A percentile compares a stretch with the other conserved stretches of the same genome.
Evolutionary conservation across 2,113 vertebrate genomes (phyloP).

Genomic region (Alethe castanea): DNA sequence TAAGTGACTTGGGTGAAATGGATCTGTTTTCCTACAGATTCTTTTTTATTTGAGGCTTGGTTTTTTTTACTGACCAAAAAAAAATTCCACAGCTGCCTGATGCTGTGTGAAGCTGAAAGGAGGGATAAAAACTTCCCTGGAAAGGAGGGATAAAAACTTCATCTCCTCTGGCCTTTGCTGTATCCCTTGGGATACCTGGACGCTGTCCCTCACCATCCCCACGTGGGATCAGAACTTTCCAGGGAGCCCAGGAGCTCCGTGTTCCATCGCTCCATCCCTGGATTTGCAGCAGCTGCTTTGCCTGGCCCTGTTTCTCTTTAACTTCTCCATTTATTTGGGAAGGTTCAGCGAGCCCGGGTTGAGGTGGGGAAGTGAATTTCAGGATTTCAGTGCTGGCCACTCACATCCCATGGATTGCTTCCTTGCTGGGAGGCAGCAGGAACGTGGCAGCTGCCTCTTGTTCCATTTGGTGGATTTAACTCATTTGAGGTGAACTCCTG

Average conservation of each 20-base stretch:
- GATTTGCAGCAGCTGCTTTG: neutral
- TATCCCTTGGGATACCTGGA: neutral
- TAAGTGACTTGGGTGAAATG: neutral
- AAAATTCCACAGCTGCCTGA: neutral
- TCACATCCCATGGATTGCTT: neutral
- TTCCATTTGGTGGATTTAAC: neutral
- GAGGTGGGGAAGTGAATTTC: neutral
- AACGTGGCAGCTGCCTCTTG: neutral
- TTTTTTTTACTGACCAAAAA: neutral
- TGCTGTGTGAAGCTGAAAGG: neutral
- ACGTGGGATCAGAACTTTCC: neutral
- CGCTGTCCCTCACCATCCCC: neutral
- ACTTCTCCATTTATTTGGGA: neutral
- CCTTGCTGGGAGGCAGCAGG: neutral
- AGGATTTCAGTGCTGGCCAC: neutral
- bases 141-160: accelerated
- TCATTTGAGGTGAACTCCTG: neutral
- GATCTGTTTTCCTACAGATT: neutral
- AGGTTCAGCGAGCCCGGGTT: neutral
- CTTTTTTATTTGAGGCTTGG: neutral
- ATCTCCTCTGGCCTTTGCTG: neutral
- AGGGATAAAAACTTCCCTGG: neutral
- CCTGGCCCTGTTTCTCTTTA: neutral
- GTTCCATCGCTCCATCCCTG: neutral
- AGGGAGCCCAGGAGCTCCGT: neutral